Evolutionary conservation across 1,140 invertebrate species (phyloP).

Genomic region (Caerostris darwini): DNA sequence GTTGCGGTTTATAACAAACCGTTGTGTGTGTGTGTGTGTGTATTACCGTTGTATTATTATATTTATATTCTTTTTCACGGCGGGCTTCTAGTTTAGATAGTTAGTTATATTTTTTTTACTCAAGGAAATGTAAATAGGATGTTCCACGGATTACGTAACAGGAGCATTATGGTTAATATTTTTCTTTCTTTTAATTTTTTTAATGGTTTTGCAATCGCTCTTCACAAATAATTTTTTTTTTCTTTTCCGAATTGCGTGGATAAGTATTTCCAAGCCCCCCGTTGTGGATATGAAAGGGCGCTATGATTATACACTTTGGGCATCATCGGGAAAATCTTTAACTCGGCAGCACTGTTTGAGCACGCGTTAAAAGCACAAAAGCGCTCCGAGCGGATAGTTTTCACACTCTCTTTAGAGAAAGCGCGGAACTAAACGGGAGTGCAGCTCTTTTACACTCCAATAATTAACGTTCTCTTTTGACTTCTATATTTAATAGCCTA

Average conservation of each 20-base stretch:
- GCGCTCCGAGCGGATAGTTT: constrained; percentile 6
- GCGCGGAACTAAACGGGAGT: not conserved
- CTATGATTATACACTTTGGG: constrained; percentile 34
- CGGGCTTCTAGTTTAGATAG: not conserved
- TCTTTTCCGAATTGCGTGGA: constrained; percentile 15
- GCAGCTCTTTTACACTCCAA: not conserved
- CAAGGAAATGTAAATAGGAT: constrained; percentile 15
- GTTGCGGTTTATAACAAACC: not conserved
- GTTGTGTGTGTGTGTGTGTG: not conserved
- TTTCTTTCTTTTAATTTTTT: not conserved
- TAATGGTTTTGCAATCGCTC: not conserved
- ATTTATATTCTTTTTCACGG: not conserved
- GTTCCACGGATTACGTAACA: not conserved
- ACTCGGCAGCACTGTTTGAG: constrained; percentile 2
- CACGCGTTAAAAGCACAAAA: constrained; percentile 51
- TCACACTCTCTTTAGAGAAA: not conserved
- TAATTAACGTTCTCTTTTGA: not conserved
- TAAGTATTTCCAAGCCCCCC: constrained; percentile 13
- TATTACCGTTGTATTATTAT: not conserved
- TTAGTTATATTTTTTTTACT: not conserved
- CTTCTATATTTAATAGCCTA: too few relatives aligned
- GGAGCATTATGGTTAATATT: not conserved
- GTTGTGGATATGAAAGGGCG: constrained; percentile 39
- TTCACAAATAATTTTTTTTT: too few relatives aligned
- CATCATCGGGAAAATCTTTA: not conserved